These are phyloP conservation scores for Rhagologus leucostigma DNA, from an alignment of 2,113 vertebrate genomes.

Conservation along the genomic window DNA sequence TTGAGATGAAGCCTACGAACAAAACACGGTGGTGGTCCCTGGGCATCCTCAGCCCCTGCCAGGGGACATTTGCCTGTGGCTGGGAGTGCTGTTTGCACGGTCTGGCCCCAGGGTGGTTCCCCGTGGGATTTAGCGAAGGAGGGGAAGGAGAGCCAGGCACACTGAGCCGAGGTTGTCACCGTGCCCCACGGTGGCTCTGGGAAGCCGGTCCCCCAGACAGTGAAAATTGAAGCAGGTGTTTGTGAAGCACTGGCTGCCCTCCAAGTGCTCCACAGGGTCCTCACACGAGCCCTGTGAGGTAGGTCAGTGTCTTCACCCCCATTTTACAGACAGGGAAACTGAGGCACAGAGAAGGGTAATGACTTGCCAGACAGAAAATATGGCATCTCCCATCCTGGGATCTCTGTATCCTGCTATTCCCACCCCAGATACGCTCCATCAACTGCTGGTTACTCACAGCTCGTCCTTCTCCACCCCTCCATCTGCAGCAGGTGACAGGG, in stretches of 20 bases:
- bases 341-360: neutral
- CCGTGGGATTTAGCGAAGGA: fast-evolving
- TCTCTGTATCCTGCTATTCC: neutral
- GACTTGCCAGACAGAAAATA: neutral
- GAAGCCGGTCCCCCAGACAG: neutral
- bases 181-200: fast-evolving
- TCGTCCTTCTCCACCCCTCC: neutral
- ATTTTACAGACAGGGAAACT: slow-evolving; percentile 4
- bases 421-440: neutral
- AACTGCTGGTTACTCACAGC: neutral
- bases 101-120: neutral
- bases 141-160: neutral
- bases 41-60: neutral
- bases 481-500: neutral
- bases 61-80: fast-evolving
- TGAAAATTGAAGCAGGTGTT: neutral
- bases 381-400: neutral
- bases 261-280: neutral
- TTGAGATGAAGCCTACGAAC: neutral
- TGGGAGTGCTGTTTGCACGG: neutral
- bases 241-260: neutral
- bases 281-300: slow-evolving; percentile 11
- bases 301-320: neutral
- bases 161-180: fast-evolving
- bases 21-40: fast-evolving